Percentiles rank a stretch among this genome's conserved stretches.
Conservation (phyloP, 2,797 vertebrate genomes). For the Tokudaia muenninki region DNA sequence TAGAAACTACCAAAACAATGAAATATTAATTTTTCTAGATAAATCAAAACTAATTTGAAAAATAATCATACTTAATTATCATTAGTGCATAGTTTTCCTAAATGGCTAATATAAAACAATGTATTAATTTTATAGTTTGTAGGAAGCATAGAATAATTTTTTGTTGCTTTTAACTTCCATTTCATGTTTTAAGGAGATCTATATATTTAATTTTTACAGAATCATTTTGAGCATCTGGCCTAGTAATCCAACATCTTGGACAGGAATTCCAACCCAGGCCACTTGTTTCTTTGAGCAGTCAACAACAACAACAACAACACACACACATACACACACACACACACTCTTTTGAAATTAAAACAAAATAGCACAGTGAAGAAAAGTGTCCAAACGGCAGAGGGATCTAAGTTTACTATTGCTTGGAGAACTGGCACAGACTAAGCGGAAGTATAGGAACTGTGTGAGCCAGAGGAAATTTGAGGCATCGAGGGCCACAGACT, state of each 20-base stretch:
- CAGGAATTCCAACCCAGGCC: neutral
- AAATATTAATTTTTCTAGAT: constrained; percentile 15
- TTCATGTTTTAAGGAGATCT: constrained; percentile 1
- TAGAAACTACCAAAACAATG: neutral
- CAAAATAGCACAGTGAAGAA: constrained; percentile 3
- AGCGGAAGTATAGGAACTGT: neutral
- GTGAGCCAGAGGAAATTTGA: constrained; percentile 24
- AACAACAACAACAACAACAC: constrained; percentile 26
- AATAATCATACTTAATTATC: constrained; percentile 28
- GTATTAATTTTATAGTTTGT: neutral
- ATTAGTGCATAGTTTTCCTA: constrained; percentile 46
- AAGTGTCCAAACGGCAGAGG: neutral
- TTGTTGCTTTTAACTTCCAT: constrained; percentile 42
- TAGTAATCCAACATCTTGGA: neutral
- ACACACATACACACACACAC: constrained; percentile 17
- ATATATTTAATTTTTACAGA: constrained; percentile 11
- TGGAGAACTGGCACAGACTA: neutral
- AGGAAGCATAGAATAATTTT: constrained; percentile 3
- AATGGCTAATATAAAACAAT: constrained; percentile 23
- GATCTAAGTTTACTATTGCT: constrained; percentile 11
- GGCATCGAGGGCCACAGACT: neutral
- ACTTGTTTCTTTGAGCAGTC: constrained; percentile 56
- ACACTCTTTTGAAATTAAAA: constrained; percentile 30
- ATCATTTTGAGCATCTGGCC: neutral
- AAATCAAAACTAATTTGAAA: constrained; percentile 41